Percentiles rank a stretch among this genome's conserved stretches.
phyloP scores from a whole-genome alignment of 2,113 vertebrate species.

The Cercocebus atys region DNA sequence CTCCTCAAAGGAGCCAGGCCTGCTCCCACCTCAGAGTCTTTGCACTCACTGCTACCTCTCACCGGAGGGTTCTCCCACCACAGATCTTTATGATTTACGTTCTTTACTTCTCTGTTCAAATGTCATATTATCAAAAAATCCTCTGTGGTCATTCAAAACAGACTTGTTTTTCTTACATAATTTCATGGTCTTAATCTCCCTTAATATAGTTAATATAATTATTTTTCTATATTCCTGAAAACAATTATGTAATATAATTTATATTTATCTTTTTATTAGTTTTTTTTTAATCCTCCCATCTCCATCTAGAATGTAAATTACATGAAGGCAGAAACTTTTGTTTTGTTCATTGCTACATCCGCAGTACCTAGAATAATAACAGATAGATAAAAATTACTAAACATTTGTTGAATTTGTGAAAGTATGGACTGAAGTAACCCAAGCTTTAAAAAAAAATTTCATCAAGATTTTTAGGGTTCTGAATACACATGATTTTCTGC shows the following conservation, averaged over 20 bases:
- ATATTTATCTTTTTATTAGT: neutral
- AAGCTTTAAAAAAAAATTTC: neutral
- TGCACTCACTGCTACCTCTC: neutral
- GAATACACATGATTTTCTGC: neutral
- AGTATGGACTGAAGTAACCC: neutral
- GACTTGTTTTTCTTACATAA: neutral
- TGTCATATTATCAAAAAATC: neutral
- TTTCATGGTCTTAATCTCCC: neutral
- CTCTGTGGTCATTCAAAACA: neutral
- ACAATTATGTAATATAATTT: neutral
- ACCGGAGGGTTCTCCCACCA: neutral
- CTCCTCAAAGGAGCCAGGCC: neutral
- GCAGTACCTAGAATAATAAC: neutral
- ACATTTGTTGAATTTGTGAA: neutral
- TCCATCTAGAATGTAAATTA: neutral
- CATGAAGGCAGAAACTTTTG: neutral
- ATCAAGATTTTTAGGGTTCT: neutral
- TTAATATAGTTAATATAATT: neutral
- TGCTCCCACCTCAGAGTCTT: neutral
- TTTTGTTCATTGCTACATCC: neutral
- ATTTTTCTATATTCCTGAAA: neutral
- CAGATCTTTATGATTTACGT: neutral
- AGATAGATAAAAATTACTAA: neutral
- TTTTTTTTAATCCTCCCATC: neutral
- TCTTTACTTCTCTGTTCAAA: neutral